Evolutionary conservation across 2,797 vertebrate genomes (phyloP).

Genomic region (Glyptemys insculpta): DNA sequence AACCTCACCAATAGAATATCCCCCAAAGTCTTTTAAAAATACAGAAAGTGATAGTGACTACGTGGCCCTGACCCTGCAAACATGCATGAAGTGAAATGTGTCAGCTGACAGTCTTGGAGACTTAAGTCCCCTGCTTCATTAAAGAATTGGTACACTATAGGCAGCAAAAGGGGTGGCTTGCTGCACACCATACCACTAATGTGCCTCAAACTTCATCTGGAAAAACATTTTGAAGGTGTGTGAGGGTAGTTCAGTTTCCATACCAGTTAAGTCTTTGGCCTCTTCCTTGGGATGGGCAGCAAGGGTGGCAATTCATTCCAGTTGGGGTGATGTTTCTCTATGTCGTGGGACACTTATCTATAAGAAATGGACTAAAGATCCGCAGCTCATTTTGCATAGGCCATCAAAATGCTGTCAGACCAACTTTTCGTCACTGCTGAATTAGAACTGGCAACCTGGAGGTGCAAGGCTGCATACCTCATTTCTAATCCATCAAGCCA

Average conservation of each 20-base stretch:
- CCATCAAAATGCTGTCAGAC: neutral
- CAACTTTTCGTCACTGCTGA: neutral
- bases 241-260: neutral
- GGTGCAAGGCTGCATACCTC: neutral
- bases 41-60: neutral
- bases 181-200: neutral
- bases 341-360: neutral
- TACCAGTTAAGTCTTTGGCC: neutral
- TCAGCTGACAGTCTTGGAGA: conserved; percentile 4
- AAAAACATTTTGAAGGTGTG: neutral
- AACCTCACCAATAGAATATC: neutral
- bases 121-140: neutral
- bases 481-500: neutral
- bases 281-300: neutral
- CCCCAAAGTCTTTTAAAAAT: neutral
- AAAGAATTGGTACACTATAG: neutral
- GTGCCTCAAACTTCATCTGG: neutral
- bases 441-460: neutral
- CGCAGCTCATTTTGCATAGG: neutral
- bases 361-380: neutral
- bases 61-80: neutral
- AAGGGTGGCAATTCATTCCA: conserved; percentile 3
- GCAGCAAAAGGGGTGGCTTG: neutral
- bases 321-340: neutral
- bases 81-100: neutral